Conservation (phyloP, 2,888 invertebrate species). For the Dolomedes plantarius region DNA sequence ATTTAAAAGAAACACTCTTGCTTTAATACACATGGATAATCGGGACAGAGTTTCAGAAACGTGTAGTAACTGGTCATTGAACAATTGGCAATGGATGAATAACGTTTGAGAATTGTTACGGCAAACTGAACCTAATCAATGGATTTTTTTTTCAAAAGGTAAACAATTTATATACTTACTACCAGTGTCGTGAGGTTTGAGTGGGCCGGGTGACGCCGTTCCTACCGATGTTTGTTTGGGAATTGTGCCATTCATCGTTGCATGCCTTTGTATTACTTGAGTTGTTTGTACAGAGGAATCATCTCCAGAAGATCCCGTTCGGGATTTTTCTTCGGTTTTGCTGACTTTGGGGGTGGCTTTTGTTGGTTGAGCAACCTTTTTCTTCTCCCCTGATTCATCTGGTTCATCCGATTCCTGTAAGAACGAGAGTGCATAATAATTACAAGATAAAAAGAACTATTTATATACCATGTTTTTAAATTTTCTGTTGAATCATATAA, state of each 20-base stretch:
- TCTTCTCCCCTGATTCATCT: conserved; percentile 7
- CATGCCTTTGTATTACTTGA: conserved; percentile 26
- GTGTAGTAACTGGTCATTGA: no score
- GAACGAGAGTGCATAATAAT: not conserved
- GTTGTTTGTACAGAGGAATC: conserved; percentile 23
- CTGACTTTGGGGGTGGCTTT: conserved; percentile 1
- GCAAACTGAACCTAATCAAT: no score
- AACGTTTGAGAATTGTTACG: no score
- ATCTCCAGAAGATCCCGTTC: not conserved
- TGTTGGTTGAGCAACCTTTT: conserved; percentile 10
- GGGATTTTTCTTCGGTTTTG: conserved; percentile 34
- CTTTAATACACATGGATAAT: no score
- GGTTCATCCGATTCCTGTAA: not conserved
- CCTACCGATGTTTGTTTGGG: conserved; percentile 54
- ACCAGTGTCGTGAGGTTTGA: conserved; percentile 39
- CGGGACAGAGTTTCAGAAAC: no score
- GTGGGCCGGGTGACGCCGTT: conserved; percentile 38
- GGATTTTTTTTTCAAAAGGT: no score
- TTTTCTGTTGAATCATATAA: no score
- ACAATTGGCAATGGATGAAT: no score
- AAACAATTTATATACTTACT: no score
- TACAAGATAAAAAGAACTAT: no score
- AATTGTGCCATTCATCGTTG: conserved; percentile 69
- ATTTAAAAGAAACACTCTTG: no score
- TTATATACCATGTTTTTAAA: no score